phyloP scores from a whole-genome alignment of 2,797 vertebrate genomes.

The Sebastes nivosus region DNA sequence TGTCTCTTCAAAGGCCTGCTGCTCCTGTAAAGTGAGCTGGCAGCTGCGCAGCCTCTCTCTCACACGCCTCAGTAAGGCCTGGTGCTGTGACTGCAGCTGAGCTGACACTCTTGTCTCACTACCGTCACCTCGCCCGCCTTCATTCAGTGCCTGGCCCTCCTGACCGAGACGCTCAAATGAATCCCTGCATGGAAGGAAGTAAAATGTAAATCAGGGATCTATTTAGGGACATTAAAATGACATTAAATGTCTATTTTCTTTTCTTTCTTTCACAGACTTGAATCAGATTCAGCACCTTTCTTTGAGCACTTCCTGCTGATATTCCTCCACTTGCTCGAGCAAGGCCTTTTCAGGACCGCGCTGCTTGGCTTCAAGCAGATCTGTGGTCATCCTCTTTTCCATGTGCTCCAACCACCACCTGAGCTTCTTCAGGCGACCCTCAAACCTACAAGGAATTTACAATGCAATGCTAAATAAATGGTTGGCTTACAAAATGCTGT shows the following conservation, averaged over 20 bases:
- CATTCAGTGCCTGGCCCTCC: constrained; percentile 89
- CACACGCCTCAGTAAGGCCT: constrained; percentile 86
- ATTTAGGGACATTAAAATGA: too few species aligned
- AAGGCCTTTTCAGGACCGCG: constrained; percentile 88
- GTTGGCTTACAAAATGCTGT: neutral
- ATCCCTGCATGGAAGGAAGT: constrained; percentile 79
- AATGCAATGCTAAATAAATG: neutral
- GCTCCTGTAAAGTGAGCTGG: constrained; percentile 92
- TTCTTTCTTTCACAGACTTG: neutral
- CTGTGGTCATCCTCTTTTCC: constrained; percentile 89
- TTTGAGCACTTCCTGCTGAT: constrained; percentile 90
- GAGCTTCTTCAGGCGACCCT: constrained; percentile 89
- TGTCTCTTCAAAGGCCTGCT: constrained; percentile 92
- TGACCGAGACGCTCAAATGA: constrained; percentile 92
- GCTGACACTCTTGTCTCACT: constrained; percentile 87
- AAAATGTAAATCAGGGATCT: neutral
- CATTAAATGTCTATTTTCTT: neutral
- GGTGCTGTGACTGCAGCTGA: constrained; percentile 89
- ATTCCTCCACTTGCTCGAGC: constrained; percentile 91
- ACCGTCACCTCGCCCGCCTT: constrained; percentile 88
- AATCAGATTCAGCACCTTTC: constrained; percentile 83
- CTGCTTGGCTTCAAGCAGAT: constrained; percentile 87
- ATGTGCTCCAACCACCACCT: constrained; percentile 90
- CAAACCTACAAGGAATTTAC: constrained; percentile 85
- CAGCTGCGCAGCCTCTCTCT: constrained; percentile 87